Conservation (phyloP, 2,797 vertebrate species). For the Phoxinus dragarum region DNA sequence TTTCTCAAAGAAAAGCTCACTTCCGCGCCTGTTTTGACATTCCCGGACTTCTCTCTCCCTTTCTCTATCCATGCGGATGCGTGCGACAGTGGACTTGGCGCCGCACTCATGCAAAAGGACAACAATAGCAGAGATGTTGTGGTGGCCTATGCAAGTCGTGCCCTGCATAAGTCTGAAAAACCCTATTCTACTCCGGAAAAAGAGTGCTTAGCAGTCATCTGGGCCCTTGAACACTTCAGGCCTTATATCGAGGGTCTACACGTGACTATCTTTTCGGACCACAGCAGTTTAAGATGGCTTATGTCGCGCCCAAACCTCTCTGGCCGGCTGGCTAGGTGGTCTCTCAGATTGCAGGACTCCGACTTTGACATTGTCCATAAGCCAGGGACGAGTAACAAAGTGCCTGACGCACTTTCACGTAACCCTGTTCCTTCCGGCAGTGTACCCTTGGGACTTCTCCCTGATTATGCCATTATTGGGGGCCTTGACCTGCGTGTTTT, state of each 20-base stretch:
- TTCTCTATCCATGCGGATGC: no score
- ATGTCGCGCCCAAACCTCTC: constrained; percentile 18
- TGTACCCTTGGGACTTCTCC: not conserved
- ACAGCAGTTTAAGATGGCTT: constrained; percentile 25
- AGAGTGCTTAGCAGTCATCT: not conserved
- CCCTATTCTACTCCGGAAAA: not conserved
- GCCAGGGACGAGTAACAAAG: not conserved
- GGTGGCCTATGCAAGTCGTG: not conserved
- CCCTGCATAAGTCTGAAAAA: not conserved
- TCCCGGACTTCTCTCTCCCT: not conserved
- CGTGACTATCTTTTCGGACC: constrained; percentile 20
- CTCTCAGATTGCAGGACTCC: not conserved
- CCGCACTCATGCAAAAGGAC: not conserved
- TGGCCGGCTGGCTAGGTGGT: not conserved
- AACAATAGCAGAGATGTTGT: no score
- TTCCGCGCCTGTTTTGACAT: not conserved
- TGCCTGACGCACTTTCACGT: not conserved
- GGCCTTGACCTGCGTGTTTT: not conserved
- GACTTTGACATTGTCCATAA: constrained; percentile 28
- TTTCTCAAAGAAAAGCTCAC: not conserved
- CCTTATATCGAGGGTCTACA: not conserved
- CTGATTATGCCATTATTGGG: not conserved
- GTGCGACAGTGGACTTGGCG: not conserved
- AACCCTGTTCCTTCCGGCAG: not conserved
- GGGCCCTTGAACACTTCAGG: constrained; percentile 24